Conservation (phyloP, 2,113 vertebrate species). For the Hemibagrus wyckioides region DNA sequence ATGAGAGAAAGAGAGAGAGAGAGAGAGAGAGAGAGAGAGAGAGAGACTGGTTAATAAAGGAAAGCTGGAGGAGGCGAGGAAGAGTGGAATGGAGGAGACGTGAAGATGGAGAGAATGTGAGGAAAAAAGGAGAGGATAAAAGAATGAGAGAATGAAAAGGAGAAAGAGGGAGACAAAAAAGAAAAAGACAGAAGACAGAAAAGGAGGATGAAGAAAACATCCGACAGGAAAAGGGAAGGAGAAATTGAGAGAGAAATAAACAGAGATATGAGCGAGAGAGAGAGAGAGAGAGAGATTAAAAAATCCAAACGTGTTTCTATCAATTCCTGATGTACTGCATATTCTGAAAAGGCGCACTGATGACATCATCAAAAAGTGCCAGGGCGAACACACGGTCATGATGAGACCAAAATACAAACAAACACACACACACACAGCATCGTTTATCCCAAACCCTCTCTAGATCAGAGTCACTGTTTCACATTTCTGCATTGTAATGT, state of each 20-base stretch:
- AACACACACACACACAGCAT: neutral
- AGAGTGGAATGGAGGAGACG: neutral
- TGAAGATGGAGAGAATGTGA: neutral
- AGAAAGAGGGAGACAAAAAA: neutral
- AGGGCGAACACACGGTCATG: neutral
- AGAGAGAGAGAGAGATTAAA: neutral
- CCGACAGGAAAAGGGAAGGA: neutral
- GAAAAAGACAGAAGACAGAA: neutral
- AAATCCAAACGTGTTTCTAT: neutral
- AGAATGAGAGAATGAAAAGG: no score
- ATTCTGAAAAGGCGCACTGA: neutral
- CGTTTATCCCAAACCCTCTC: neutral
- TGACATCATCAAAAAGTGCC: slow-evolving; percentile 15
- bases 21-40: slow-evolving; percentile 2
- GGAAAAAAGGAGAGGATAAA: neutral
- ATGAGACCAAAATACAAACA: neutral
- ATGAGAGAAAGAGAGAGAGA: neutral
- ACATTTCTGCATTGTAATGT: neutral
- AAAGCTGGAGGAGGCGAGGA: neutral
- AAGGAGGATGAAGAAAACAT: neutral
- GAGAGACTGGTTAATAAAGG: no score
- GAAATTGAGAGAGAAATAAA: neutral
- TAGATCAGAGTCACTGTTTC: neutral
- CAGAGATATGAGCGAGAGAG: no score
- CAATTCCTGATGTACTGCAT: neutral